Percentiles rank a stretch among this genome's conserved stretches.
Evolutionary conservation across 2,888 invertebrate species (phyloP).

Genomic region (Oscheius sp.): DNA sequence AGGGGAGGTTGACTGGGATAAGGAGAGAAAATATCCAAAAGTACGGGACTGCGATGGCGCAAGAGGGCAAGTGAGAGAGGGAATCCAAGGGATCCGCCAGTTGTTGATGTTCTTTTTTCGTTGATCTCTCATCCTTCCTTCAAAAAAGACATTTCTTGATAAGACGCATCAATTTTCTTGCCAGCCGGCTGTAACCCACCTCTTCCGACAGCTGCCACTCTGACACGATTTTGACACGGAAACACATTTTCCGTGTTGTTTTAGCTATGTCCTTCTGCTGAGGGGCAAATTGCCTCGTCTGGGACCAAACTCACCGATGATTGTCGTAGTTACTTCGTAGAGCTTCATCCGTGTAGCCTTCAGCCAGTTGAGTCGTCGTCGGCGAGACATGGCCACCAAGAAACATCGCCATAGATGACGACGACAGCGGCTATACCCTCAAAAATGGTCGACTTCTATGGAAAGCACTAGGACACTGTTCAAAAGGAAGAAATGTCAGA

Average conservation of each 20-base stretch:
- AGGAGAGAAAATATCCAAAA: too few relatives aligned
- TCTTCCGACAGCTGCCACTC: constrained; percentile 14
- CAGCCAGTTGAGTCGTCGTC: constrained; percentile 62
- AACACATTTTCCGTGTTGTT: background rate
- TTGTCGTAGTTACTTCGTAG: constrained; percentile 54
- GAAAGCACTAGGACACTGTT: too few relatives aligned
- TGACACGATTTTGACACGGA: constrained; percentile 24
- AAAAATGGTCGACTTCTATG: too few relatives aligned
- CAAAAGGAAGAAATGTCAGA: too few relatives aligned
- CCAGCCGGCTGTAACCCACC: constrained; percentile 21
- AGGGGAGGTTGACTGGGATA: too few relatives aligned
- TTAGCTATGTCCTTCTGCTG: too few relatives aligned
- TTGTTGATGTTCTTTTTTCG: background rate
- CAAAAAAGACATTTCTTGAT: constrained; percentile 1
- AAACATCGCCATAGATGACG: constrained; percentile 1
- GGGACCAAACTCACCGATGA: constrained; percentile 9
- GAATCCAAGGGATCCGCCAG: background rate
- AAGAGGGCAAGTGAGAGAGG: background rate
- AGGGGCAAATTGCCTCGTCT: too few relatives aligned
- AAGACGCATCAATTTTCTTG: constrained; percentile 11
- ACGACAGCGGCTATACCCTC: too few relatives aligned
- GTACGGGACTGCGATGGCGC: too few relatives aligned
- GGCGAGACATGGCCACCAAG: constrained; percentile 48
- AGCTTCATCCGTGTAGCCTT: constrained; percentile 64
- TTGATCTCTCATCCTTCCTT: background rate